Base-by-base conservation (phyloP, 2,888 invertebrate genomes). In the Protophormia terraenovae region DNA sequence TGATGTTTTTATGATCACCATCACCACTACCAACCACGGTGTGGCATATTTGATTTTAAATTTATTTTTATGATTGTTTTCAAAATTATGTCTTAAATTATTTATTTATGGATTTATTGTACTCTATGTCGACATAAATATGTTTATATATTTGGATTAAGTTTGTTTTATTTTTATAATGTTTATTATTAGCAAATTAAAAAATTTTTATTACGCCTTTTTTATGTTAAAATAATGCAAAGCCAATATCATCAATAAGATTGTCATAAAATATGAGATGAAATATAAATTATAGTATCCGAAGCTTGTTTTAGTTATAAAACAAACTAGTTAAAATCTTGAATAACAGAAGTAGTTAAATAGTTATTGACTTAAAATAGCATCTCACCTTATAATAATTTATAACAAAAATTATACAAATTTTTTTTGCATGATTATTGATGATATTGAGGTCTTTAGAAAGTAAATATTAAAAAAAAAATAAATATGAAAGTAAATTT, bases 181-280 rank as follows among this genome's bases (percentile, higher is more conserved):
- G 55, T 79, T 72, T 64, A 32, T 32, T 72, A 19, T 80, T 16
- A 55, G 45, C 22, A 64, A 79, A 73, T 58, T 47, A 66, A 67
- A 66, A 66, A 72, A 24, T 27, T 66, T 53, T 73, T 73, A 80
- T 73, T 55, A 80, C 73, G 73, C 80, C 80, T 80, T 80, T 80
- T 73, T 58, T 38, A 47, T 73, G 73, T 80, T 19, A 12, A 58
- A 27, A 29, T 47, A 66, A 73, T 73, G 35, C 58, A 73, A 66
- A 35, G 19, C 8, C 66, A 73, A 73, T 38, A 58, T 78, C 69
- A 78, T 78, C 50, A 62, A 78, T 78, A 71, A 71, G 38, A 78
- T 78, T 78, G 69, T 69, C 78, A 69, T 27, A 50, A 19, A 78
- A 27, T 60, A 69, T 60, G 60, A 78, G 69, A 50, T 62, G 60